Evolutionary conservation across 2,888 invertebrate genomes (phyloP), one percentile per base, ranked within the genome.

Genomic region (Drosophila paramelanica): DNA sequence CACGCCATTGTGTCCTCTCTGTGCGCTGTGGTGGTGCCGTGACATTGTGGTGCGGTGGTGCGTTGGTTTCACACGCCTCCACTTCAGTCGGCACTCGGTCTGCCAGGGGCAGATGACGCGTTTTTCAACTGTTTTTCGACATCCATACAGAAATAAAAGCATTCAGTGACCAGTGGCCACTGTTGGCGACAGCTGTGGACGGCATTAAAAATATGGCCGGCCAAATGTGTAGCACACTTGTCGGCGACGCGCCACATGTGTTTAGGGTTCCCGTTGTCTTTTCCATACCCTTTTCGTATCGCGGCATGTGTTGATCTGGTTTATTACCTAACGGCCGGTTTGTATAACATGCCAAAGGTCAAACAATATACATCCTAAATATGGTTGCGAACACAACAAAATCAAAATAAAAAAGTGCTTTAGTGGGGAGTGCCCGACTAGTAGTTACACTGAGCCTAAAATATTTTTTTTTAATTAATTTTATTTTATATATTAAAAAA

Each of bases 131-230:
- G 33, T 33, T 62, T 43, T 39, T 51, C 23, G 50, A 11, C 14
- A 10, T 41, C 14, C 31, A n/a, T 38, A 39, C 43, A 42, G 25
- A 62, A 62, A 66, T 59, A 56, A 61, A 70, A 36, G 42, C 27
- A 41, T 52, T 42, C 41, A 51, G 38, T 65, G 67, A 56, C 67
- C 77, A 61, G 43, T 55, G 68, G 33, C 50, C 42, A 45, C 38
- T 39, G 51, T 46, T 57, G 38, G 13, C 23, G 43, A 71, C 75
- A 76, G 50, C 64, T 72, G 76, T 27, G 27, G 31, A 13, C 14
- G 45, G 53, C 72, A 58, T 72, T 67, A 60, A 75, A 75, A 55
- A 55, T 64, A 64, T 60, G 67, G 38, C 27, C 39, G n/a, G 38
- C 55, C 25, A 53, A 53, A 57, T 50, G 47, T 64, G 51, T 67